These are phyloP conservation scores for Polylopha cassiicola DNA, from an alignment of 2,888 invertebrate species.

Conservation along the genomic window DNA sequence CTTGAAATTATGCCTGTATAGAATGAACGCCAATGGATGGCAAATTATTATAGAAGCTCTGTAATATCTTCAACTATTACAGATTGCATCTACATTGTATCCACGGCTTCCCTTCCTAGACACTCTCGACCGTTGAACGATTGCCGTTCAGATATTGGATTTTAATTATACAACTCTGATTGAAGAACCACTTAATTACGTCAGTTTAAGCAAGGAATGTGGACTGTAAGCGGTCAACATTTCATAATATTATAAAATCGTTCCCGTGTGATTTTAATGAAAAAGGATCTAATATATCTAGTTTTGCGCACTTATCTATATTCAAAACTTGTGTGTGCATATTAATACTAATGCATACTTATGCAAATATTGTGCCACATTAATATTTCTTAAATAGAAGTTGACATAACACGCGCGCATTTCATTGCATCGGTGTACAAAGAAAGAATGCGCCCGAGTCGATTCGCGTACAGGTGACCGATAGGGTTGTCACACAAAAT, in stretches of 20 bases:
- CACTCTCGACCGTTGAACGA: conserved; percentile 1
- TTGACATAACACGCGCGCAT: conserved; percentile 40
- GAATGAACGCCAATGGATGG: too few relatives aligned
- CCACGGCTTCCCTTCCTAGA: conserved; percentile 6
- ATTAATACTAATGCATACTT: conserved; percentile 1
- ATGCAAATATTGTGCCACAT: conserved; percentile 7
- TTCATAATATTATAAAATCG: too few relatives aligned
- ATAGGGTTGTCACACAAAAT: conserved; percentile 39
- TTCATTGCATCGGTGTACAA: conserved; percentile 51
- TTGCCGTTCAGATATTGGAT: background rate
- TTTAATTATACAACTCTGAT: too few relatives aligned
- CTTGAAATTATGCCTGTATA: too few relatives aligned
- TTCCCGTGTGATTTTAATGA: too few relatives aligned
- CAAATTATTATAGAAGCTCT: conserved; percentile 7
- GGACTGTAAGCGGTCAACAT: too few relatives aligned
- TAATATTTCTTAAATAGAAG: conserved; percentile 23
- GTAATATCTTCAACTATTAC: conserved; percentile 10
- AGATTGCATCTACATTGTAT: conserved; percentile 13
- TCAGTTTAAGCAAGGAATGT: too few relatives aligned
- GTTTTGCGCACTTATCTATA: too few relatives aligned
- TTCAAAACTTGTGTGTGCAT: too few relatives aligned
- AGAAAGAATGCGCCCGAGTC: conserved; percentile 56
- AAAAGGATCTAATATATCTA: too few relatives aligned
- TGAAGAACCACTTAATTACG: too few relatives aligned
- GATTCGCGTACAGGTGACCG: conserved; percentile 37